phyloP scores from a whole-genome alignment of 2,113 vertebrate genomes.

The Oenanthe melanoleuca region DNA sequence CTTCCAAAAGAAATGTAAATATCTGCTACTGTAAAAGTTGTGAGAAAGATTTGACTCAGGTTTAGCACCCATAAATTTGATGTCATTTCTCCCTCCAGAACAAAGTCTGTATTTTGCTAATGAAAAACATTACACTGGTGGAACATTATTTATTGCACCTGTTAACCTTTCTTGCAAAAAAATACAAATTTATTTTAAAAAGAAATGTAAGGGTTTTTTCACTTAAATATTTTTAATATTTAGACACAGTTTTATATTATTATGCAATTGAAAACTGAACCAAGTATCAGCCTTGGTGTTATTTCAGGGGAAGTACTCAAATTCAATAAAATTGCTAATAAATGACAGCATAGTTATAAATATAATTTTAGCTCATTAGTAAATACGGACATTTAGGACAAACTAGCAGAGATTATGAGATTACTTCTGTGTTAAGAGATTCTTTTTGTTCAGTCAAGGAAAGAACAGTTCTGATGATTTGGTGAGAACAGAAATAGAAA shows the following conservation, averaged over 20 bases:
- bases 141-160: not conserved
- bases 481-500: not conserved
- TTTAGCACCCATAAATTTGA: not conserved
- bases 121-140: not conserved
- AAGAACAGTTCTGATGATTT: not conserved
- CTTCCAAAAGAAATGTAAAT: not conserved
- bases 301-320: not conserved
- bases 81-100: not conserved
- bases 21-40: not conserved
- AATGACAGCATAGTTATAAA: not conserved
- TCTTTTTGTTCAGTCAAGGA: not conserved
- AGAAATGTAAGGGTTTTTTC: fast-evolving
- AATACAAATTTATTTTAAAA: not conserved
- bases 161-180: not conserved
- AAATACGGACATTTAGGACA: not conserved
- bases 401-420: not conserved
- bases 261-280: not conserved
- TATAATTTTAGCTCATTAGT: not conserved
- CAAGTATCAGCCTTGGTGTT: not conserved
- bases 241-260: not conserved
- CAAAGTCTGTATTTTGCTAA: not conserved
- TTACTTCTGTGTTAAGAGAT: not conserved
- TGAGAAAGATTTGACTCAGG: not conserved
- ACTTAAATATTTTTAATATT: not conserved
- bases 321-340: not conserved